These are phyloP conservation scores for Pipra filicauda DNA, from an alignment of 2,113 vertebrate genomes.

Conservation along the genomic window DNA sequence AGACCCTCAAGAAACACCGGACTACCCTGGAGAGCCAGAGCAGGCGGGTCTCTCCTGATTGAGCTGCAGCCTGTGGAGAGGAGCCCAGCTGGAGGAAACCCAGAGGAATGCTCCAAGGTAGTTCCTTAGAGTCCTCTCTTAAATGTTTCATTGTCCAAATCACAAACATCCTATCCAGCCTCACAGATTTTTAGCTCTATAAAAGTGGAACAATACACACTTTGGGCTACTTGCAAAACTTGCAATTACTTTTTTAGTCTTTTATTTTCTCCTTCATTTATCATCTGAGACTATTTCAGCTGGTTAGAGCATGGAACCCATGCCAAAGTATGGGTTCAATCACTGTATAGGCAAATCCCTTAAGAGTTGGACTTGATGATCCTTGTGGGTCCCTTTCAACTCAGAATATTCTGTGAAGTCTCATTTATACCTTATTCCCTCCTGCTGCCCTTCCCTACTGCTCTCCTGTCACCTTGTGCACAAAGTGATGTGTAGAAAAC, in stretches of 20 bases:
- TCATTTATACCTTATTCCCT: background rate
- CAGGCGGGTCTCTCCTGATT: background rate
- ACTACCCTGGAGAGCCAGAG: background rate
- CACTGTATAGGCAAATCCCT: background rate
- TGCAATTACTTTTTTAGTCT: background rate
- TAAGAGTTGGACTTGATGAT: background rate
- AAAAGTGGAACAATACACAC: background rate
- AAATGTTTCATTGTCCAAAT: background rate
- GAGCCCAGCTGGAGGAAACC: fast-evolving
- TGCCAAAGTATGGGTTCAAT: background rate
- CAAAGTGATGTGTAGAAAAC: background rate
- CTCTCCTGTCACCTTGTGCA: background rate
- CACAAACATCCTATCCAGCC: background rate
- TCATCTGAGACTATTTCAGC: background rate
- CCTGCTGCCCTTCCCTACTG: background rate
- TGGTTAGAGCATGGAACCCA: background rate
- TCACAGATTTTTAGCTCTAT: background rate
- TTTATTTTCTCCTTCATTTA: background rate
- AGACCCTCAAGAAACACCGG: no score
- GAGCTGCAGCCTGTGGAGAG: background rate
- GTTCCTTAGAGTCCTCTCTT: background rate
- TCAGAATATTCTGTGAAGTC: background rate
- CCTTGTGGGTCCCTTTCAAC: background rate
- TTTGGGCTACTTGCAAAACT: background rate
- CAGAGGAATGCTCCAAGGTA: no score